A percentile compares a stretch with the other conserved stretches of the same genome.
Conservation (phyloP, 2,797 vertebrate species). For the Antennarius maculatus region DNA sequence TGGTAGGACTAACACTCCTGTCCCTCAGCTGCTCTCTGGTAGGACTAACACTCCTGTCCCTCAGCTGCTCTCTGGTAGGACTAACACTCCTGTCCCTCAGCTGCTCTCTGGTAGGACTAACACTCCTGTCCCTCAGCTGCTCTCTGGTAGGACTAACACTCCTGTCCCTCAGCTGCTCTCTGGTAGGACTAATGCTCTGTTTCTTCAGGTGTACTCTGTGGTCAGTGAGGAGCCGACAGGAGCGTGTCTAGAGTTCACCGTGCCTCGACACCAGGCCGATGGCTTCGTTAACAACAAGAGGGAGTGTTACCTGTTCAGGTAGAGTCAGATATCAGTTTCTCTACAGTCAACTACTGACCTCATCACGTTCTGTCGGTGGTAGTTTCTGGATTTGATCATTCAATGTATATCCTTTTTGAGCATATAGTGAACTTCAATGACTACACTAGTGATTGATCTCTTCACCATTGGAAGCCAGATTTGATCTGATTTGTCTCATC, state of each 20-base stretch:
- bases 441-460: too few species aligned
- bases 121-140: too few species aligned
- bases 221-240: slow-evolving; percentile 79
- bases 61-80: too few species aligned
- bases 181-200: slow-evolving; percentile 15
- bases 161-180: too few species aligned
- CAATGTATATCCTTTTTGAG: not conserved
- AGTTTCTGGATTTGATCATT: not conserved
- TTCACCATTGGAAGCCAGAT: too few species aligned
- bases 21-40: too few species aligned
- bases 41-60: too few species aligned
- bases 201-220: slow-evolving; percentile 88
- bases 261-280: slow-evolving; percentile 89
- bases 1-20: too few species aligned
- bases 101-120: too few species aligned
- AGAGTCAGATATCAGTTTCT: slow-evolving; percentile 35
- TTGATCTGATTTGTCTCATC: not conserved
- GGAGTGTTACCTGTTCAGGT: slow-evolving; percentile 94
- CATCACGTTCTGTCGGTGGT: not conserved
- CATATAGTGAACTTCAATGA: too few species aligned
- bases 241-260: slow-evolving; percentile 85
- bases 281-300: slow-evolving; percentile 96
- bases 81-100: too few species aligned
- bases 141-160: too few species aligned
- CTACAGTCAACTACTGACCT: not conserved